phyloP scores from a whole-genome alignment of 2,797 vertebrate genomes.

The Sciurus vulgaris region DNA sequence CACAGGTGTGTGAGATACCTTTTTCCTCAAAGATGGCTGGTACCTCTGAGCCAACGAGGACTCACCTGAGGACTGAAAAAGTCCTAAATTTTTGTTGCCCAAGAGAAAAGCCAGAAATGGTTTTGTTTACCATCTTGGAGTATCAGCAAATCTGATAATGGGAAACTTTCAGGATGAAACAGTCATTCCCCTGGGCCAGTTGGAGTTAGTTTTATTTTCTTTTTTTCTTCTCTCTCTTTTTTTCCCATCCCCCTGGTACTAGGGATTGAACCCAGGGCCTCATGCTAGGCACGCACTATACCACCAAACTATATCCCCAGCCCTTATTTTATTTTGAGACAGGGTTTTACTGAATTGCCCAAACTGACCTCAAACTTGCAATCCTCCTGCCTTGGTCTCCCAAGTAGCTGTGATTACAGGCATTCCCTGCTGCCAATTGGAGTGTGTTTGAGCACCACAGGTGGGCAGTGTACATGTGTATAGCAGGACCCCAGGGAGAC shows the following conservation, averaged over 20 bases:
- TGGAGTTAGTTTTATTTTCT: not conserved
- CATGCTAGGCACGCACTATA: not conserved
- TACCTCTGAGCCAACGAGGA: not conserved
- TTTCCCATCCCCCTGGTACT: not conserved
- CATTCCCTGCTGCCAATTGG: not conserved
- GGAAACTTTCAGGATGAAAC: too few relatives aligned
- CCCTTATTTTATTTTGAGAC: not conserved
- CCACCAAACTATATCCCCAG: not conserved
- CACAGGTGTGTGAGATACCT: constrained; percentile 92
- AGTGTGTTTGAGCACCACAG: constrained; percentile 2
- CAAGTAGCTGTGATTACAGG: not conserved
- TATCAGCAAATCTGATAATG: not conserved
- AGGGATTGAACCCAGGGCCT: not conserved
- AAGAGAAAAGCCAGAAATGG: not conserved
- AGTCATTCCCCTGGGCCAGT: not conserved
- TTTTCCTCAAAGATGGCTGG: not conserved
- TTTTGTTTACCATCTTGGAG: not conserved
- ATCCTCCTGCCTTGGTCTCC: not conserved
- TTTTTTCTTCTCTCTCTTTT: too few relatives aligned
- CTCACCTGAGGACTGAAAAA: not conserved
- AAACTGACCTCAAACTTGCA: not conserved
- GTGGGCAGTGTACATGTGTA: not conserved
- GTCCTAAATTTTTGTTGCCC: not conserved
- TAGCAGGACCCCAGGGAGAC: not conserved
- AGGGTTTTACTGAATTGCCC: not conserved